phyloP scores from a whole-genome alignment of 2,797 vertebrate genomes.

The Oryzias dopingdopingensis region DNA sequence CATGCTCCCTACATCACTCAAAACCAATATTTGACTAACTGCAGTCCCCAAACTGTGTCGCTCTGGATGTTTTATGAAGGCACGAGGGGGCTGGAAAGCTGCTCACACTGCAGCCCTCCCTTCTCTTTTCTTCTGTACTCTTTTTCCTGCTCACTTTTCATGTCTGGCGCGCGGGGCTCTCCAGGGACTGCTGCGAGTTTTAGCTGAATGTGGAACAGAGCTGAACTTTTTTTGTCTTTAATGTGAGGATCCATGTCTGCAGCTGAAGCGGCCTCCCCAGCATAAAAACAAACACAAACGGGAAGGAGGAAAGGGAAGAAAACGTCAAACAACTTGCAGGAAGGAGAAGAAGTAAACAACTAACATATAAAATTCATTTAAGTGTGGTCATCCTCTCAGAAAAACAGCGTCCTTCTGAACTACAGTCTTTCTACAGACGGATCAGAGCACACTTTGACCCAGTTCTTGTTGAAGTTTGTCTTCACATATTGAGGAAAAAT shows the following conservation, averaged over 20 bases:
- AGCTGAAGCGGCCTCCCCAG: conserved; percentile 27
- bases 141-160: conserved; percentile 39
- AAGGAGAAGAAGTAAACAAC: conserved; percentile 13
- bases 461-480: no score
- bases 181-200: conserved; percentile 42
- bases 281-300: conserved; percentile 11
- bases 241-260: conserved; percentile 38
- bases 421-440: no score
- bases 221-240: conserved; percentile 28
- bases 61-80: conserved; percentile 39
- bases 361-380: conserved; percentile 58
- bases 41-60: conserved; percentile 56
- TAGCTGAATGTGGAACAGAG: conserved; percentile 57
- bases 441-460: no score
- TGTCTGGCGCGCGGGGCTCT: conserved; percentile 36
- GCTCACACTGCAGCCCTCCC: conserved; percentile 27
- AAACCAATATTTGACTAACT: conserved; percentile 68
- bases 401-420: not conserved
- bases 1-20: conserved; percentile 57
- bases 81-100: conserved; percentile 35
- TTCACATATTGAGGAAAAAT: no score
- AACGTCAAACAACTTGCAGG: not conserved
- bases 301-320: conserved; percentile 10
- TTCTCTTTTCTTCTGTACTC: conserved; percentile 19
- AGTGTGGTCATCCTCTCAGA: conserved; percentile 40